Percentiles rank a stretch among this genome's conserved stretches.
Evolutionary conservation across 2,113 vertebrate genomes (phyloP).

Genomic region (Dicaeum eximium): DNA sequence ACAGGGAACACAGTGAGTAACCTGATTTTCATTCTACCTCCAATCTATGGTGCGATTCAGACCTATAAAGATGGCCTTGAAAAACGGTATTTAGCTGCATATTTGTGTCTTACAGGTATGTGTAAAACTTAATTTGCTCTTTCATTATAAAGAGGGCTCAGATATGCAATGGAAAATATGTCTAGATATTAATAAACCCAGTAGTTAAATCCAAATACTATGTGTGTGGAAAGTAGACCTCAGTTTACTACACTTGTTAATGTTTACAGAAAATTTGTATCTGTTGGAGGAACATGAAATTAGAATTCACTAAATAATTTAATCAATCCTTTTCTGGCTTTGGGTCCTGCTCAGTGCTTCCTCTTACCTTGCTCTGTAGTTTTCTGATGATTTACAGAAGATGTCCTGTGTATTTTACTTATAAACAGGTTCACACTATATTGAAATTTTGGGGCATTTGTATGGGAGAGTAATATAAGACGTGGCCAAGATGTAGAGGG

Average conservation of each 20-base stretch:
- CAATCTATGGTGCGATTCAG: constrained; percentile 90
- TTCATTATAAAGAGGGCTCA: background rate
- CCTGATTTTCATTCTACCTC: constrained; percentile 98
- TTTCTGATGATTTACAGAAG: background rate
- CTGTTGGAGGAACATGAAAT: background rate
- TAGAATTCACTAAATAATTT: background rate
- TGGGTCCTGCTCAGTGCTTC: background rate
- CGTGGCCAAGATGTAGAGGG: background rate
- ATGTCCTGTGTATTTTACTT: background rate
- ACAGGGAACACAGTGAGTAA: constrained; percentile 99
- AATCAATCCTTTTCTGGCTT: background rate
- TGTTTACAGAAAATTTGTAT: background rate
- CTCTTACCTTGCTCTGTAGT: background rate
- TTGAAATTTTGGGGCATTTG: background rate
- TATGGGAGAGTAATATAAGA: background rate
- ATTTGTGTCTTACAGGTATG: constrained; percentile 91
- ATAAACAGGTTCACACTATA: background rate
- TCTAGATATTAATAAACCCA: background rate
- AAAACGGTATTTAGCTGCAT: constrained; percentile 88
- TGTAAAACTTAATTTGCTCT: background rate
- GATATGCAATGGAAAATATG: background rate
- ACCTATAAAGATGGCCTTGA: constrained; percentile 86
- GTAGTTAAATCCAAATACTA: background rate
- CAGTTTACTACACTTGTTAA: background rate
- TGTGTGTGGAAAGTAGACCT: background rate